Percentiles rank a stretch among this genome's conserved stretches.
Evolutionary conservation across 1,140 invertebrate species (phyloP).

Genomic region (Formica selysi): DNA sequence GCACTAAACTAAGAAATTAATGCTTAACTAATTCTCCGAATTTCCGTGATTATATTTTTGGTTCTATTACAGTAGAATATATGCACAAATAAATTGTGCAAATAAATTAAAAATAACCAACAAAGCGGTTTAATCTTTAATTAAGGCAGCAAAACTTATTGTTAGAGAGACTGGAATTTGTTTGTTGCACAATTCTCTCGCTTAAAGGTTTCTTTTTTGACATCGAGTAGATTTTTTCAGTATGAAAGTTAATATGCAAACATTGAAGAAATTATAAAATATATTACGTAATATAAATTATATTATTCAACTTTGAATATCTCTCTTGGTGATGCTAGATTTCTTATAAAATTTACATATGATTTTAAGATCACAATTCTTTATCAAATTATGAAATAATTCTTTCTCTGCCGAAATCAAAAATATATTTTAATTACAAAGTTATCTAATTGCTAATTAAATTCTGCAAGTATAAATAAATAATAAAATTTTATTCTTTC

Average conservation of each 20-base stretch:
- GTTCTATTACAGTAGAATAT: conserved; percentile 5
- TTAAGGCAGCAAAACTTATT: not conserved
- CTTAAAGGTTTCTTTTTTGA: conserved; percentile 1
- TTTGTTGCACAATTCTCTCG: not conserved
- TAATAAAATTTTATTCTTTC: not conserved
- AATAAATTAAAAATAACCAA: conserved; percentile 5
- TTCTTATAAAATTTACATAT: not conserved
- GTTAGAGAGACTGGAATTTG: not conserved
- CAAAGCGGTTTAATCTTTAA: not conserved
- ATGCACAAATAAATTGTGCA: conserved; percentile 21
- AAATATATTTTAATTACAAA: not conserved
- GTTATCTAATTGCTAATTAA: not conserved
- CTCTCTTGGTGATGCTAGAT: not conserved
- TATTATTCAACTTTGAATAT: not conserved
- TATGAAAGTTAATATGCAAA: not conserved
- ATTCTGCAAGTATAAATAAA: not conserved
- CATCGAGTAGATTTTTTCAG: not conserved
- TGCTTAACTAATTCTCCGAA: conserved; percentile 30
- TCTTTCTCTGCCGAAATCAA: not conserved
- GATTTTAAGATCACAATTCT: not conserved
- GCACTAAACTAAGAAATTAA: conserved; percentile 30
- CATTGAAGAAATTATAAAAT: not conserved
- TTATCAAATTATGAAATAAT: not conserved
- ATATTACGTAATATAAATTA: not conserved
- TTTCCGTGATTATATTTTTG: conserved; percentile 41